Evolutionary conservation across 2,113 vertebrate genomes (phyloP), one percentile per base, ranked within the genome.

Genomic region (Synodontis membranacea): DNA sequence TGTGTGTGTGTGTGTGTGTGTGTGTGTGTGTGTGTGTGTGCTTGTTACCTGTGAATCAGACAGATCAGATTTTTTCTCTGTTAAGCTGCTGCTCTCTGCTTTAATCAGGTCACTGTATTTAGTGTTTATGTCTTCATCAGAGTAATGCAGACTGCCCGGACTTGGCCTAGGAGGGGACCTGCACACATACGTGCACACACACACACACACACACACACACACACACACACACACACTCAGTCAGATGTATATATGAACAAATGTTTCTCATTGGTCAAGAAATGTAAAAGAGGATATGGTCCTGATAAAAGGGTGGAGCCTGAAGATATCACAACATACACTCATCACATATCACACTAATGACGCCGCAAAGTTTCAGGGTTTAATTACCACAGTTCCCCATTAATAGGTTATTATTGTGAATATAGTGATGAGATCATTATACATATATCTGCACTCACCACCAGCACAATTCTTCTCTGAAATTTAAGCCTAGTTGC

Each of bases 21-120:
- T 50, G 50, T 39, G 9, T 46, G 52, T 15, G 42, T 34, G 74
- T 52, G 74, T 31, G 74, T 42, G 64, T 54, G 68, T 19, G 37
- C 52, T 31, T 46, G 74, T 75, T 91, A 99, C 98, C 98, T 99
- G 97, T 5, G 97, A 99, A 93, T 99, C 98, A 0, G 98, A 99
- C 90, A 98, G 94, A 87, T 99, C 98, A 0, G 98, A 98, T 68
- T 98, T 97, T 84, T 99, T 99, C 92, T 99, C 98, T 0, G 97
- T 99, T 85, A 99, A 96, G 90, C 97, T 99, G 96, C 97, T 97
- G 96, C 96, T 98, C 94, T 99, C 98, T 0, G 97, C 97, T 0
- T 97, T 97, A 92, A 99, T 97, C 90, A 99, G 94, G 93, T 99
- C 98, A 0, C 98, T 99, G 95, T 99, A 99, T 89, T 99, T 99